Base-by-base conservation (phyloP, 2,797 vertebrate species). In the Muscicapa striata region DNA sequence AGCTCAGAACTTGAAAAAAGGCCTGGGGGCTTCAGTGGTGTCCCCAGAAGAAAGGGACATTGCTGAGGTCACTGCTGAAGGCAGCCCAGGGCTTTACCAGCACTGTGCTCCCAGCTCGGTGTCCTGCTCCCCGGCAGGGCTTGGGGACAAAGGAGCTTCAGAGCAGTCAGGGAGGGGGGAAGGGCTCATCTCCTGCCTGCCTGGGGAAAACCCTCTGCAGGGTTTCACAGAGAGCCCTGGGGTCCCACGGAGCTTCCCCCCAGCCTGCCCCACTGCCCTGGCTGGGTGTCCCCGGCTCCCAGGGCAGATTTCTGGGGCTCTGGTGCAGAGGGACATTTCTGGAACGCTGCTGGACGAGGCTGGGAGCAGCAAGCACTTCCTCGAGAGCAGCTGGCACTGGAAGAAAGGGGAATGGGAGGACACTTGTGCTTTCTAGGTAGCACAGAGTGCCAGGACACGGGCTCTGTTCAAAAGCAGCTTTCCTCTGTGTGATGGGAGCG, bases 261-360 rank as follows among this genome's bases (percentile, higher is more conserved):
- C 3, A 1, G 30, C 48, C 64, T 4, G 5, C 32, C 14, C 46
- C 41, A 0, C 27, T 5, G 4, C 30, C 4, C 36, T 4, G 38
- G 29, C 29, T 1, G 2, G 27, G 46, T 1, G 0, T 27, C 12
- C 45, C 54, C 18, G 27, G 45, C 43, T 23, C 21, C 64, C 69
- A 2, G 34, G 54, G n/a, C 83, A 82, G 67, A 21, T 54, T 79
- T 32, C 40, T 21, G 79, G 58, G 45, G 45, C 5, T 15, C 29
- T 3, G 10, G 2, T 26, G 57, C 57, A 55, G 62, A 27, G 62
- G 57, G 22, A 11, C 2, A 0, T 22, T 49, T 34, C 5, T 7
- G 51, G 32, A 24, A 19, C 1, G 0, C 26, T 48, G 62, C 27
- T 2, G 1, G 40, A 46, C 10, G 9, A 62, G 52, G 23, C 69